These are phyloP conservation scores for Drosophila ficusphila DNA, from an alignment of 1,140 invertebrate genomes.

Conservation along the genomic window DNA sequence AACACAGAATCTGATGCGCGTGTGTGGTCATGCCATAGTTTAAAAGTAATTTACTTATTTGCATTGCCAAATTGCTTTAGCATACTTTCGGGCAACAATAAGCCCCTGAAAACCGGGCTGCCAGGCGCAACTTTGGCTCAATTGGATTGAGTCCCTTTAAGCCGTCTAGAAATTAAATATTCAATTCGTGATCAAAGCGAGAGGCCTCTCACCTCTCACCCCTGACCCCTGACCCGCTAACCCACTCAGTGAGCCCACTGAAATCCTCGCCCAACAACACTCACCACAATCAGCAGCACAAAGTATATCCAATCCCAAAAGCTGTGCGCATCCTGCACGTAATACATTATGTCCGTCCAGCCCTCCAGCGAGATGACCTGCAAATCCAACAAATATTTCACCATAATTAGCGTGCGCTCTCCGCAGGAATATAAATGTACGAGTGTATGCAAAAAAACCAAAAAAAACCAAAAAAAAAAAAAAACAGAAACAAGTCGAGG, in stretches of 20 bases:
- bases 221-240: conserved; percentile 9
- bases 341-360: conserved; percentile 99
- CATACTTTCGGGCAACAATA: conserved; percentile 18
- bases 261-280: conserved; percentile 76
- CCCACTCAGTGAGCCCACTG: conserved; percentile 9
- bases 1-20: conserved; percentile 1
- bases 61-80: conserved; percentile 67
- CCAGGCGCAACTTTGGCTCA: conserved; percentile 5
- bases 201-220: conserved; percentile 1
- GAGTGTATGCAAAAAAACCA: neutral
- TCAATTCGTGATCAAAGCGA: conserved; percentile 54
- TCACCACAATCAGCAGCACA: conserved; percentile 99
- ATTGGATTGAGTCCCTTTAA: conserved; percentile 25
- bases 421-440: conserved; percentile 8
- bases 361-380: conserved; percentile 94
- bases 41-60: conserved; percentile 74
- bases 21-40: conserved; percentile 50
- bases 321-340: conserved; percentile 97
- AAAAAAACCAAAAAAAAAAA: neutral
- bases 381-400: conserved; percentile 55
- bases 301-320: conserved; percentile 99
- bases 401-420: conserved; percentile 44
- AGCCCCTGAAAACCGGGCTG: neutral
- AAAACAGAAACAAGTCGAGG: neutral
- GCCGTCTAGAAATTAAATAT: conserved; percentile 45